Conservation (phyloP, 2,888 invertebrate species). For the Rhabditoides inermis region DNA sequence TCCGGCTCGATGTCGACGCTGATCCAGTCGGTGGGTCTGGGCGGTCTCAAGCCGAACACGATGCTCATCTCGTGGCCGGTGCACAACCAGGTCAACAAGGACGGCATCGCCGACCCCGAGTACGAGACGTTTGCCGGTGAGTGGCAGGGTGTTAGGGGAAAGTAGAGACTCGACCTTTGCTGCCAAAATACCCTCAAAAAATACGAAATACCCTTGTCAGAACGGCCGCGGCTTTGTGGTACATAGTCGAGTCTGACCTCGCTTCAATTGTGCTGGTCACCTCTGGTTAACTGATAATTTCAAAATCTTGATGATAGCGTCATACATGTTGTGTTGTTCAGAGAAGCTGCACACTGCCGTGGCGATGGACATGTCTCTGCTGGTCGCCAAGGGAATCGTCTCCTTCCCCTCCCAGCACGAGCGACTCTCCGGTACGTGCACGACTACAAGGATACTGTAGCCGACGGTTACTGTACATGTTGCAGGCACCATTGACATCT, state of each 20-base stretch:
- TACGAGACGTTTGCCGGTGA: slow-evolving; percentile 47
- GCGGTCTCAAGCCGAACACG: slow-evolving; percentile 94
- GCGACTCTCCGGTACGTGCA: background rate
- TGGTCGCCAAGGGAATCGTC: slow-evolving; percentile 94
- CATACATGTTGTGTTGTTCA: slow-evolving; percentile 14
- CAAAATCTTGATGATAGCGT: background rate
- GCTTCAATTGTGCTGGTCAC: too few relatives aligned
- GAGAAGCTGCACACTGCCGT: slow-evolving; percentile 64
- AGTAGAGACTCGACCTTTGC: too few relatives aligned
- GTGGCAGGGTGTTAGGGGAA: too few relatives aligned
- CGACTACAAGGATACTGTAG: too few relatives aligned
- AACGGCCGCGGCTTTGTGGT: too few relatives aligned
- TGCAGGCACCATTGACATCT: slow-evolving; percentile 97
- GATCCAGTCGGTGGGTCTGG: slow-evolving; percentile 82
- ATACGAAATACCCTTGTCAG: too few relatives aligned
- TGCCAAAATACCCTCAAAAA: too few relatives aligned
- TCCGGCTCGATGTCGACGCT: slow-evolving; percentile 44
- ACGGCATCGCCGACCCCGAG: slow-evolving; percentile 35
- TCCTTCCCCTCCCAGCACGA: slow-evolving; percentile 80
- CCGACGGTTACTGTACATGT: too few relatives aligned
- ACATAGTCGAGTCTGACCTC: too few relatives aligned
- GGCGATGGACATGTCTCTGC: slow-evolving; percentile 82
- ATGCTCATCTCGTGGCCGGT: slow-evolving; percentile 92
- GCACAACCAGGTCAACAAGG: slow-evolving; percentile 72
- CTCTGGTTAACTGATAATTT: too few relatives aligned